A percentile compares a stretch with the other conserved stretches of the same genome.
These are phyloP conservation scores for Empis livida DNA, from an alignment of 2,888 invertebrate genomes.

Conservation along the genomic window DNA sequence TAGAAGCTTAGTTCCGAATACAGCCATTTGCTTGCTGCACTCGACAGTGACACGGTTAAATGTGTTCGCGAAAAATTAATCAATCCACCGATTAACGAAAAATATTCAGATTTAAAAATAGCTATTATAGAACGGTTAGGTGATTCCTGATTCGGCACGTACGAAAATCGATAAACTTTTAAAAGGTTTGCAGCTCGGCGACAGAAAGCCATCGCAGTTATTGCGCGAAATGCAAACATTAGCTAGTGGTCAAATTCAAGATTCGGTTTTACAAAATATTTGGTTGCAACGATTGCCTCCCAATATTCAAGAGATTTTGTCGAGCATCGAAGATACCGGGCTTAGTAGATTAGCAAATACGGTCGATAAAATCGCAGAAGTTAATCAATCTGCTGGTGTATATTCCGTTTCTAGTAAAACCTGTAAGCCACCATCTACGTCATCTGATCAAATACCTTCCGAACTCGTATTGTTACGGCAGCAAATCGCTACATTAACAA, in stretches of 20 bases:
- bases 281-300: no score
- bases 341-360: no score
- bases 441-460: no score
- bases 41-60: not conserved
- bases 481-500: no score
- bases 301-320: no score
- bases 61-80: not conserved
- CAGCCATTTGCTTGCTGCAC: not conserved
- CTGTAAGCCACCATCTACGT: no score
- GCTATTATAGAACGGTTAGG: not conserved
- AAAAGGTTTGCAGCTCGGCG: not conserved
- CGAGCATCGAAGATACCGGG: no score
- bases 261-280: not conserved
- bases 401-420: no score
- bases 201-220: not conserved
- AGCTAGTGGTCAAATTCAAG: not conserved
- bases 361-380: no score
- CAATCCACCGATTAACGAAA: not conserved
- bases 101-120: not conserved
- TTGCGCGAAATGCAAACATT: no score
- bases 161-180: not conserved
- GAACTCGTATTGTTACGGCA: no score
- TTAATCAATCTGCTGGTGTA: no score
- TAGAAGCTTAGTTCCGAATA: not conserved
- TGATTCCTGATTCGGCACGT: not conserved